Evolutionary conservation across 2,888 invertebrate species (phyloP).

Genomic region (Brachylomia viminalis): DNA sequence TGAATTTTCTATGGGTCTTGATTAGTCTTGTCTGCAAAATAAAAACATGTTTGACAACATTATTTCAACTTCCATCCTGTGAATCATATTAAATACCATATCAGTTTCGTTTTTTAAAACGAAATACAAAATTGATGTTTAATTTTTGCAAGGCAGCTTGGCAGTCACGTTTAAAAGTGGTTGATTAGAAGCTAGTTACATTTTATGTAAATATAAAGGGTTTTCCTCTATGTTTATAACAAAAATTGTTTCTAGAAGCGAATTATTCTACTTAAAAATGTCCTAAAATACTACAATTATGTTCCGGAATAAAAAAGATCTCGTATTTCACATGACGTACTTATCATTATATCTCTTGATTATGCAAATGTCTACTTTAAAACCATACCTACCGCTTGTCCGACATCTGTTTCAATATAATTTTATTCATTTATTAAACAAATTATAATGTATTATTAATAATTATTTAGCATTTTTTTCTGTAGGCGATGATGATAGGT

Average conservation of each 20-base stretch:
- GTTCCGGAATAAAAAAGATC: background rate
- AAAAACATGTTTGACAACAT: conserved; percentile 23
- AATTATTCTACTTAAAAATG: background rate
- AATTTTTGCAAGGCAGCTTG: background rate
- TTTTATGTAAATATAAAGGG: background rate
- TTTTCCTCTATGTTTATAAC: background rate
- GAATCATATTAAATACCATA: background rate
- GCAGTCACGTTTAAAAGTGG: background rate
- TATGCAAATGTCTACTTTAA: conserved; percentile 24
- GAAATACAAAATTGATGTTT: background rate
- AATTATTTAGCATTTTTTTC: conserved; percentile 22
- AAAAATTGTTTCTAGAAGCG: background rate
- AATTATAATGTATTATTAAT: conserved; percentile 9
- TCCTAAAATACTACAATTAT: background rate
- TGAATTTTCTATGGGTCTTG: background rate
- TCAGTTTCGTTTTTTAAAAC: background rate
- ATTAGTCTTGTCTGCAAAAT: background rate
- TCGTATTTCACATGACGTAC: background rate
- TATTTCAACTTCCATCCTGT: background rate
- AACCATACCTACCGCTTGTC: background rate
- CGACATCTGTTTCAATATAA: conserved; percentile 40
- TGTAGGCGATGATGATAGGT: background rate
- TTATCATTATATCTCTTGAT: background rate
- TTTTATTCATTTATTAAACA: conserved; percentile 18
- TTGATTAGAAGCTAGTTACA: background rate